Conservation (phyloP, 2,888 invertebrate species). For the Agonopterix alstromeriana region DNA sequence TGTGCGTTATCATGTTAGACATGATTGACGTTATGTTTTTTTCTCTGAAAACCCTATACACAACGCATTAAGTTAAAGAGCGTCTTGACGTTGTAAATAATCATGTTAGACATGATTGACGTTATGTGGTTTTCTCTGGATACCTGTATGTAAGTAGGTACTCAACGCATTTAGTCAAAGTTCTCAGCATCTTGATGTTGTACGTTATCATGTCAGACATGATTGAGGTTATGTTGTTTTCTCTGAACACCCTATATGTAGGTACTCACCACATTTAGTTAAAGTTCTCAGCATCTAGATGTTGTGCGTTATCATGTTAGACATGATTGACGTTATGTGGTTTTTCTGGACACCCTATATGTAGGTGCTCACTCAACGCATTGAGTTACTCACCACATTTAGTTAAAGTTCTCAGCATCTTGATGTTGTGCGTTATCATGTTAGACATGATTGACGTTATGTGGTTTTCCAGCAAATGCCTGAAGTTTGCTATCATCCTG, state of each 20-base stretch:
- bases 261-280: conserved; percentile 38
- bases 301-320: conserved; percentile 33
- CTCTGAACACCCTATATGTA: conserved; percentile 6
- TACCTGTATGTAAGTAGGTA: not conserved
- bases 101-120: conserved; percentile 38
- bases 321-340: conserved; percentile 44
- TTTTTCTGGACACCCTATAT: conserved; percentile 19
- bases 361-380: not conserved
- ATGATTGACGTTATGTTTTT: conserved; percentile 44
- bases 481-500: conserved; percentile 43
- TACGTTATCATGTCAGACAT: conserved; percentile 39
- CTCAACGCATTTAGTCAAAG: conserved; percentile 44
- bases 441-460: conserved; percentile 45
- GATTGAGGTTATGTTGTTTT: conserved; percentile 41
- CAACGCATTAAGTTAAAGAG: conserved; percentile 46
- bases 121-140: conserved; percentile 36
- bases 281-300: conserved; percentile 32
- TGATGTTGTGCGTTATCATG: conserved; percentile 31
- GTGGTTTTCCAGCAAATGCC: conserved; percentile 44
- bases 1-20: conserved; percentile 34
- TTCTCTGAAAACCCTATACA: conserved; percentile 13
- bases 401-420: conserved; percentile 30
- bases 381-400: conserved; percentile 34
- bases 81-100: conserved; percentile 32
- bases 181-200: conserved; percentile 30